These are phyloP conservation scores for Myotis davidii DNA, from an alignment of 2,113 vertebrate species.

Conservation along the genomic window DNA sequence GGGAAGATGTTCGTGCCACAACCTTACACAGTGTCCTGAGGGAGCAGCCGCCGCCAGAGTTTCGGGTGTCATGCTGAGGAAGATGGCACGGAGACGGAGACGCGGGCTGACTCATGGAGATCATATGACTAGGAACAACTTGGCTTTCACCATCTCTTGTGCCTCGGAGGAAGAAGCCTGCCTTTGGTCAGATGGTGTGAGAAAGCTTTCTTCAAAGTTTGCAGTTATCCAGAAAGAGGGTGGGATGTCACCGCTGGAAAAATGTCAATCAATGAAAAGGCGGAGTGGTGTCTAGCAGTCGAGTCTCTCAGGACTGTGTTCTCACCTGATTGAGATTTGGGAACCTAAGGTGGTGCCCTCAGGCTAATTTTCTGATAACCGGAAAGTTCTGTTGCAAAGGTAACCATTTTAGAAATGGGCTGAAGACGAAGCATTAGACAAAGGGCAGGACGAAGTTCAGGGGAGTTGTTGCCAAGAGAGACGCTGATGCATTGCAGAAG, in stretches of 20 bases:
- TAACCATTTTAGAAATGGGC: background rate
- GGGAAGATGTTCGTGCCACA: background rate
- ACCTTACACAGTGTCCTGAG: fast-evolving
- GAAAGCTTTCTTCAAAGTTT: background rate
- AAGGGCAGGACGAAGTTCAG: background rate
- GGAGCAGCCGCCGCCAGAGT: background rate
- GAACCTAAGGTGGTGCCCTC: background rate
- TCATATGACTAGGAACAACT: background rate
- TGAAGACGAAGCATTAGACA: background rate
- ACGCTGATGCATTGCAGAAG: background rate
- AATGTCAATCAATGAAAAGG: background rate
- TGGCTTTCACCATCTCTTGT: background rate
- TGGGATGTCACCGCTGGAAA: background rate
- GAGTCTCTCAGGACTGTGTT: background rate
- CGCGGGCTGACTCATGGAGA: background rate
- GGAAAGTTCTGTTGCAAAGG: background rate
- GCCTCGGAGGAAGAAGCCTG: background rate
- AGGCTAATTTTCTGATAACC: background rate
- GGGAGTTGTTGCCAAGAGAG: background rate
- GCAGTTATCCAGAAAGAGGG: background rate
- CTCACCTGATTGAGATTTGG: background rate
- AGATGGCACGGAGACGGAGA: background rate
- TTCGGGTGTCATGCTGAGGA: background rate
- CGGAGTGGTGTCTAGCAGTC: background rate
- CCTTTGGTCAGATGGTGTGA: background rate